A percentile compares a stretch with the other conserved stretches of the same genome.
These are phyloP conservation scores for Ostrea edulis DNA, from an alignment of 1,140 invertebrate genomes.

Conservation along the genomic window DNA sequence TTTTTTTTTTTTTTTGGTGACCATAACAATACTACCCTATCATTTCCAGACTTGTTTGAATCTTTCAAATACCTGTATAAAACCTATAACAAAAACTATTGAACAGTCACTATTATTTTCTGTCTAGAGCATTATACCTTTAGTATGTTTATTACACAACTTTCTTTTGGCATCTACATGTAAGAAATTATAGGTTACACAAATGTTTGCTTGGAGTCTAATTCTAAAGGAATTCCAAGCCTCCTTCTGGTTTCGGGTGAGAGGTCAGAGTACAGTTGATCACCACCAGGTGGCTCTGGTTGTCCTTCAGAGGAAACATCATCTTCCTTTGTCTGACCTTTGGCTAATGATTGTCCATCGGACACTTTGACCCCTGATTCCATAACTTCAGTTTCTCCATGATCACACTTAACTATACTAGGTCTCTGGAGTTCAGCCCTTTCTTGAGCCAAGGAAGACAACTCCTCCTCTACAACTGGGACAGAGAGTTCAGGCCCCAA, in stretches of 20 bases:
- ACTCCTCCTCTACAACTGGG: slow-evolving; percentile 19
- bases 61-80: no score
- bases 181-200: not conserved
- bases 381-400: not conserved
- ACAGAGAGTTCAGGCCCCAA: not conserved
- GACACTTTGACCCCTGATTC: not conserved
- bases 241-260: slow-evolving; percentile 21
- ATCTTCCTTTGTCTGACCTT: not conserved
- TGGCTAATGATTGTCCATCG: not conserved
- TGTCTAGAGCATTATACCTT: no score
- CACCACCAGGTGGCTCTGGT: not conserved
- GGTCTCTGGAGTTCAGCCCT: not conserved
- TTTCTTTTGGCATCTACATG: not conserved
- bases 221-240: not conserved
- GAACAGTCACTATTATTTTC: no score
- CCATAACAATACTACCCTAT: no score
- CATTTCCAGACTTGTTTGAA: no score
- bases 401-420: not conserved
- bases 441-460: slow-evolving; percentile 8
- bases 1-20: no score
- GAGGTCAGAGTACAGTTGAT: slow-evolving; percentile 12
- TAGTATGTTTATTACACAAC: not conserved
- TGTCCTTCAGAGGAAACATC: not conserved
- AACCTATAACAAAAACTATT: no score
- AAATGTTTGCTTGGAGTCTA: slow-evolving; percentile 16